Percentiles rank a stretch among this genome's conserved stretches.
phyloP scores from a whole-genome alignment of 2,113 vertebrate genomes.

The Sardina pilchardus region DNA sequence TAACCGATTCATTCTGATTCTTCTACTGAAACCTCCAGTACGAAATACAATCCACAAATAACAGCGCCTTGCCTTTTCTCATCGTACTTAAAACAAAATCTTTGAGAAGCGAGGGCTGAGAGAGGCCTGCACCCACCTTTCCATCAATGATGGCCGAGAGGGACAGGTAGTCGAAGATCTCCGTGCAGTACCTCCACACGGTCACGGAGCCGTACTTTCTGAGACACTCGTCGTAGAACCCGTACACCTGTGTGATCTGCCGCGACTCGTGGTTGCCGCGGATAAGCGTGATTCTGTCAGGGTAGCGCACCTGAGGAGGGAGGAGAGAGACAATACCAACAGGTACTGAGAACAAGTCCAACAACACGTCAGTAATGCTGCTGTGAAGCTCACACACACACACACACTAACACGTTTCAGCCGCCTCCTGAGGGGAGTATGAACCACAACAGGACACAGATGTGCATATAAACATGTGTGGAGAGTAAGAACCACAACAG shows the following conservation, averaged over 20 bases:
- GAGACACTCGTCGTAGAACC: constrained; percentile 94
- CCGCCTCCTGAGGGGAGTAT: background rate
- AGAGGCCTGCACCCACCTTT: constrained; percentile 75
- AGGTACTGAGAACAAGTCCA: background rate
- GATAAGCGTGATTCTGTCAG: constrained; percentile 92
- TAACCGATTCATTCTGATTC: too few relatives aligned
- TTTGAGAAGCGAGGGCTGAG: too few relatives aligned
- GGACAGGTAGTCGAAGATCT: constrained; percentile 96
- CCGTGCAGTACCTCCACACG: constrained; percentile 95
- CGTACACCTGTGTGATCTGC: constrained; percentile 94
- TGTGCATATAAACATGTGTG: too few relatives aligned
- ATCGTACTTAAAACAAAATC: too few relatives aligned
- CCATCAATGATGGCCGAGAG: constrained; percentile 94
- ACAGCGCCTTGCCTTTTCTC: too few relatives aligned
- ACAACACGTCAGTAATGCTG: background rate
- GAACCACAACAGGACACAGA: background rate
- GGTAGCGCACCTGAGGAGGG: constrained; percentile 83
- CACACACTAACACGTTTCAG: background rate
- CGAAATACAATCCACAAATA: too few relatives aligned
- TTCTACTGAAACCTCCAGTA: too few relatives aligned
- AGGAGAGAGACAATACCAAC: background rate
- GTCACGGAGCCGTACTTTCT: constrained; percentile 94
- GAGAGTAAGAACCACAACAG: background rate
- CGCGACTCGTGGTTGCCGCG: constrained; percentile 93
- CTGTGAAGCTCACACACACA: background rate